These are phyloP conservation scores for Drosophila baimaii DNA, from an alignment of 1,140 invertebrate species.

Conservation along the genomic window DNA sequence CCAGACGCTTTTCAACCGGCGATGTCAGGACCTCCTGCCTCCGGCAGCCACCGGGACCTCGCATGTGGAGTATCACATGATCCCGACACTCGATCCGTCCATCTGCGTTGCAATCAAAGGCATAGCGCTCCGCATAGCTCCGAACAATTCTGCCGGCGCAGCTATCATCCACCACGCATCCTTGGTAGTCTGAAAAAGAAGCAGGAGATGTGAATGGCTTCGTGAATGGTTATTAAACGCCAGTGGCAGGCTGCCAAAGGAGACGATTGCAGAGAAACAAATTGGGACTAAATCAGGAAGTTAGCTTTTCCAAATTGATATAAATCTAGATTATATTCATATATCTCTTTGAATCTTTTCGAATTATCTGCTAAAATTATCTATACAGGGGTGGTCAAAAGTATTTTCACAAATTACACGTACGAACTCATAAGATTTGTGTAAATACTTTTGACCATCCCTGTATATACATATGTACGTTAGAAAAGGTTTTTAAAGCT, in stretches of 20 bases:
- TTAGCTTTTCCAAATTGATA: no score
- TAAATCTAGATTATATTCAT: not conserved
- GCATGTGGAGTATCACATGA: constrained; percentile 65
- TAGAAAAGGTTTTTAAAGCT: not conserved
- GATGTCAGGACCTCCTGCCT: not conserved
- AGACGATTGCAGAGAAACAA: constrained; percentile 1
- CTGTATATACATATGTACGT: no score
- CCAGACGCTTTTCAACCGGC: constrained; percentile 20
- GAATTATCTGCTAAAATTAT: no score
- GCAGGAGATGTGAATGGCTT: constrained; percentile 6
- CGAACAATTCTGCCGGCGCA: constrained; percentile 57
- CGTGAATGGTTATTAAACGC: constrained; percentile 35
- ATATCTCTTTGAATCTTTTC: not conserved
- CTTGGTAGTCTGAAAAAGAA: constrained; percentile 48
- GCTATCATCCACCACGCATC: constrained; percentile 37
- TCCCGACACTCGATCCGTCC: constrained; percentile 67
- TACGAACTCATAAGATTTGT: no score
- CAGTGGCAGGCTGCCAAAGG: constrained; percentile 4
- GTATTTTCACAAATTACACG: no score
- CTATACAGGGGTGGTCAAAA: no score
- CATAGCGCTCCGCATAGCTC: constrained; percentile 50
- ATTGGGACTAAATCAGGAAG: not conserved
- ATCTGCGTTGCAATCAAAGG: constrained; percentile 65
- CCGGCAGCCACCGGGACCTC: constrained; percentile 64
- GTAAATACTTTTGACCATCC: no score